Percentiles rank a stretch among this genome's conserved stretches.
phyloP scores from a whole-genome alignment of 2,888 invertebrate species.

The Ditula angustiorana region DNA sequence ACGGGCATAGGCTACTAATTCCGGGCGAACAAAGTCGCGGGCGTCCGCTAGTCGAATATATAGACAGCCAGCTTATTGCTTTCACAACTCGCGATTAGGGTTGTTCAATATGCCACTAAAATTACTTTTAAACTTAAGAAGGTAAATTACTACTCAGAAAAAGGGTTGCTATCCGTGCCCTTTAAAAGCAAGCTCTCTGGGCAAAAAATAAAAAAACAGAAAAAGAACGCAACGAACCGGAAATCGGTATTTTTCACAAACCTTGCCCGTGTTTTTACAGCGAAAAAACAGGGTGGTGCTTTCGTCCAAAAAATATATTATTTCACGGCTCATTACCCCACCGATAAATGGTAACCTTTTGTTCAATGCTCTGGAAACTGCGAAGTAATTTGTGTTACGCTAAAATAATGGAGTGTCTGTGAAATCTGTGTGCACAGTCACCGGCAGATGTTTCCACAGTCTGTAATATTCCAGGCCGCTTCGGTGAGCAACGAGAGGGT shows the following conservation, averaged over 20 bases:
- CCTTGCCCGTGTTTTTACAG: neutral
- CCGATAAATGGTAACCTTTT: constrained; percentile 16
- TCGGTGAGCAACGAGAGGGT: no score
- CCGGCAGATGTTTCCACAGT: neutral
- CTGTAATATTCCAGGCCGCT: neutral
- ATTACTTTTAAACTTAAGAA: no score
- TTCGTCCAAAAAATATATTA: constrained; percentile 14
- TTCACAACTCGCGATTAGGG: no score
- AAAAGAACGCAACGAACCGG: neutral
- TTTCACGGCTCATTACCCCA: constrained; percentile 10
- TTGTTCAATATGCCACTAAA: no score
- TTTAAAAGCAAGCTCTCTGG: neutral
- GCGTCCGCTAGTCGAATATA: no score
- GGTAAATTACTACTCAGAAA: no score
- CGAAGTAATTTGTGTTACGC: constrained; percentile 3
- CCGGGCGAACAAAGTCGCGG: no score
- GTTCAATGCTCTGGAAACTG: neutral
- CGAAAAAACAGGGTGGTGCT: neutral
- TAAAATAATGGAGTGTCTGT: neutral
- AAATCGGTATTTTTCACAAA: constrained; percentile 9
- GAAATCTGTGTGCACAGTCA: neutral
- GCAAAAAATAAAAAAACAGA: neutral
- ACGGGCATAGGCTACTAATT: no score
- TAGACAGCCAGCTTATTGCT: no score
- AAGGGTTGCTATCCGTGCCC: neutral